These are phyloP conservation scores for Lutjanus argentimaculatus DNA, from an alignment of 2,797 vertebrate species.

Conservation along the genomic window DNA sequence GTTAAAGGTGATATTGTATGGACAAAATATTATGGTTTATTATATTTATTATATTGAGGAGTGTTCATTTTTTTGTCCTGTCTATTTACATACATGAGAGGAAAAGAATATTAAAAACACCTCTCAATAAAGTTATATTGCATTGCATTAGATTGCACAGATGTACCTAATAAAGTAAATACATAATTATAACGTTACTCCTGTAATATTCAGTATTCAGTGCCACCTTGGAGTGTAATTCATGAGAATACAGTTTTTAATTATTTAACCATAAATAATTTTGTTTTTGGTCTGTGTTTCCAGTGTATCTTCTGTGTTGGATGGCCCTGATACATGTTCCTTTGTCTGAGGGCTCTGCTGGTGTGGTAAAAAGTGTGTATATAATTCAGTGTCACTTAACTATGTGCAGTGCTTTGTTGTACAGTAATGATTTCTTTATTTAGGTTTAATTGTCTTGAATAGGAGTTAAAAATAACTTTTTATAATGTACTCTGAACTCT, in stretches of 20 bases:
- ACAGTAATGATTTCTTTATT: neutral
- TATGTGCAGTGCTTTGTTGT: neutral
- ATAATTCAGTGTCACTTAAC: neutral
- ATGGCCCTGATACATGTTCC: rapidly evolving
- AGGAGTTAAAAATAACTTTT: neutral
- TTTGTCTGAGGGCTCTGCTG: neutral
- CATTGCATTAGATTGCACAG: neutral
- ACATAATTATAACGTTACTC: neutral
- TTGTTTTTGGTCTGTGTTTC: conserved; percentile 9
- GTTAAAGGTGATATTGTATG: neutral
- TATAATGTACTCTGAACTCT: neutral
- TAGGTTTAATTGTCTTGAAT: neutral
- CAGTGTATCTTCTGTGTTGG: neutral
- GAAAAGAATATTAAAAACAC: too few relatives aligned
- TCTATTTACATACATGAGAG: neutral
- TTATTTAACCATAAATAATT: neutral
- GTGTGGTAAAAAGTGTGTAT: neutral
- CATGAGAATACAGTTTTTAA: neutral
- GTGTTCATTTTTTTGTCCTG: neutral
- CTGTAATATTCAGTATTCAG: neutral
- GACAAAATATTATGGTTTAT: too few relatives aligned
- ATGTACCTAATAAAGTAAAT: neutral
- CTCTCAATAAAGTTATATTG: too few relatives aligned
- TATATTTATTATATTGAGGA: neutral
- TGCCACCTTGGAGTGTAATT: neutral